Evolutionary conservation across 1,140 invertebrate species (phyloP), one percentile per base, ranked within the genome.

Genomic region (Drosophila guanche): DNA sequence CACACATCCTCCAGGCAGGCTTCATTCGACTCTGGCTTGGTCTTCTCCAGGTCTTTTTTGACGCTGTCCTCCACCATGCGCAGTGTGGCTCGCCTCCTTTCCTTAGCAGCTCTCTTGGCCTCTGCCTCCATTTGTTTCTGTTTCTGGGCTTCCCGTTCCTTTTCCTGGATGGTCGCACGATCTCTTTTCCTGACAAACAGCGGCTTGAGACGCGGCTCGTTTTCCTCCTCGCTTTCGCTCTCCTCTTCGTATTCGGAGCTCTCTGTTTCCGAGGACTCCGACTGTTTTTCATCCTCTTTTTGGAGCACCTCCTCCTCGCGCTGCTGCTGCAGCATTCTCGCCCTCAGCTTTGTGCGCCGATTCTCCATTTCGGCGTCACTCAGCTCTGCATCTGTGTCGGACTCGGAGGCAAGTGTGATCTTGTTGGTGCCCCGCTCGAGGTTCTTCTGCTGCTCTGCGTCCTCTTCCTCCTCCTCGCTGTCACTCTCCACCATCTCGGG

Each of bases 151-250:
- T 98, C 96, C 51, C 96, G 95, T 90, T 99, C 98, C 81, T 96
- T 96, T 89, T 99, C 98, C 79, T 97, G 95, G 40, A 99, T 95
- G 4, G 99, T 99, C 43, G 99, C 95, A 66, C 99, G 93, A 90
- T 99, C 98, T 69, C 95, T 95, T 90, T 99, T 99, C 66, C 97
- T 93, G 0, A 99, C 98, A 93, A 99, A 99, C 1, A 99, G 96
- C 4, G 99, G 99, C 89, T 99, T 99, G 5, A 99, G 93, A 59
- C 98, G 93, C 0, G 98, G 97, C 0, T 89, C 91, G 43, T 92
- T 90, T 23, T 96, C 95, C 56, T 95, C 95, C 33, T 94, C 94
- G 80, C 92, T 94, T 45, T 94, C 94, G 5, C 93, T 93, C 47
- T 95, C 94, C 74, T 95, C 96, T 61, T 96, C 95, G 78, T 97